phyloP scores from a whole-genome alignment of 2,888 invertebrate species.

The Drosophila nr. perissopoda region DNA sequence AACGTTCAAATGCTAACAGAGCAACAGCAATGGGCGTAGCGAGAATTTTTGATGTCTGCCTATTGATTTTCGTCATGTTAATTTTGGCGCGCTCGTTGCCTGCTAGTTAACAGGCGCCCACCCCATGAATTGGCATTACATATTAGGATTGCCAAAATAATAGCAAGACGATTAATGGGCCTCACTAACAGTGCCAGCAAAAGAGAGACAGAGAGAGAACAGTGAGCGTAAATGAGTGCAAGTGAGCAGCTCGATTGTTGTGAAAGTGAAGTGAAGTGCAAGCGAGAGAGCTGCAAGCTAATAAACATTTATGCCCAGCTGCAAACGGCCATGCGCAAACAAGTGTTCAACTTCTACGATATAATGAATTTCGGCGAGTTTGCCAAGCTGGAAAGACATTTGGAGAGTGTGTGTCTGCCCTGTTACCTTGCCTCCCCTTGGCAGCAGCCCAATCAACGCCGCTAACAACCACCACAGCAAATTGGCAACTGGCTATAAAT shows the following conservation, averaged over 20 bases:
- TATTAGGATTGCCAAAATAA: slow-evolving; percentile 81
- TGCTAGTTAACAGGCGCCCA: slow-evolving; percentile 80
- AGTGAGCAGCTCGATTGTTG: slow-evolving; percentile 3
- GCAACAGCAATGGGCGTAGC: slow-evolving; percentile 60
- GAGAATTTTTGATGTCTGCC: slow-evolving; percentile 25
- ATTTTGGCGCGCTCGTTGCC: slow-evolving; percentile 65
- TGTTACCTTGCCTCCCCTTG: background rate
- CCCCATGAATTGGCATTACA: slow-evolving; percentile 74
- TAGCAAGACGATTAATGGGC: slow-evolving; percentile 77
- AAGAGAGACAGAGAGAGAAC: slow-evolving; percentile 8
- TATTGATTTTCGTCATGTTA: slow-evolving; percentile 65
- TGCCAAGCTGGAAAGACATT: slow-evolving; percentile 1
- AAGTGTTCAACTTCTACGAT: slow-evolving; percentile 36
- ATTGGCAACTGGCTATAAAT: slow-evolving; percentile 52
- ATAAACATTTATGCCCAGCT: slow-evolving; percentile 33
- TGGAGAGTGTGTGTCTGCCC: background rate
- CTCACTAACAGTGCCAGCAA: slow-evolving; percentile 3
- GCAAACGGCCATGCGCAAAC: slow-evolving; percentile 52
- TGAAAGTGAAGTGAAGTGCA: slow-evolving; percentile 34
- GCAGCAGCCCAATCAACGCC: slow-evolving; percentile 3
- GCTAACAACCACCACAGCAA: slow-evolving; percentile 22
- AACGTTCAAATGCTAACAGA: slow-evolving; percentile 82
- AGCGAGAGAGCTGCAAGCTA: slow-evolving; percentile 39
- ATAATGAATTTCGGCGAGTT: slow-evolving; percentile 30
- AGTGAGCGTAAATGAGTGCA: slow-evolving; percentile 1